Conservation (phyloP, 2,888 invertebrate species). For the Rhopalosiphum nymphaeae region DNA sequence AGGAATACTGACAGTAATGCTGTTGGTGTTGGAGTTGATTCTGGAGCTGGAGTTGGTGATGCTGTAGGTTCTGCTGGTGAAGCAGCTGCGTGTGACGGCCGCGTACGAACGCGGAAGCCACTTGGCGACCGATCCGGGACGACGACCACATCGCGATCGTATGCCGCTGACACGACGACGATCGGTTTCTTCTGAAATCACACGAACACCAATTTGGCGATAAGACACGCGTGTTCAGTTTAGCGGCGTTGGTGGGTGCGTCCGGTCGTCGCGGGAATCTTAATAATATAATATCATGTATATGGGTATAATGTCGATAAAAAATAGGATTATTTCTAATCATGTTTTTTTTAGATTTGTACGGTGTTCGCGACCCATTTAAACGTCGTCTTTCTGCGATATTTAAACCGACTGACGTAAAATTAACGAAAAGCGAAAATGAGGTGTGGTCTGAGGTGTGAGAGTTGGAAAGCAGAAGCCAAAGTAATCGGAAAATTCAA, state of each 20-base stretch:
- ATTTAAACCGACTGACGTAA: not conserved
- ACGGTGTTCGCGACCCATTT: not conserved
- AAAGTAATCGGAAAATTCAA: not conserved
- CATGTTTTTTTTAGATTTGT: not conserved
- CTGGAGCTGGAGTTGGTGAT: not conserved
- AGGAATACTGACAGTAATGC: not conserved
- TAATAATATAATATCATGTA: not conserved
- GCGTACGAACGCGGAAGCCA: not conserved
- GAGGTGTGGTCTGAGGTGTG: not conserved
- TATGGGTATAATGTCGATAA: not conserved
- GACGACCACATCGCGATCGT: constrained; percentile 13
- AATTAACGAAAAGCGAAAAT: not conserved
- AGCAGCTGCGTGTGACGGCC: not conserved
- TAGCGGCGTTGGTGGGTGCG: not conserved
- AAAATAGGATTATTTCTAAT: not conserved
- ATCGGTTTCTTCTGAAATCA: constrained; percentile 64
- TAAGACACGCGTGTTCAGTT: constrained; percentile 47
- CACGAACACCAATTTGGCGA: constrained; percentile 58
- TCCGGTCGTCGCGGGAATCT: constrained; percentile 45
- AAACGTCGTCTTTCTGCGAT: not conserved
- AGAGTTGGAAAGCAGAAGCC: not conserved
- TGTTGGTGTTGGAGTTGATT: not conserved
- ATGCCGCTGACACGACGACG: not conserved
- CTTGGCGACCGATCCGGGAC: constrained; percentile 26
- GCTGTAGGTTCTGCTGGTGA: not conserved